Base-by-base conservation (phyloP, 2,797 vertebrate genomes). In the Naso thynnoides region DNA sequence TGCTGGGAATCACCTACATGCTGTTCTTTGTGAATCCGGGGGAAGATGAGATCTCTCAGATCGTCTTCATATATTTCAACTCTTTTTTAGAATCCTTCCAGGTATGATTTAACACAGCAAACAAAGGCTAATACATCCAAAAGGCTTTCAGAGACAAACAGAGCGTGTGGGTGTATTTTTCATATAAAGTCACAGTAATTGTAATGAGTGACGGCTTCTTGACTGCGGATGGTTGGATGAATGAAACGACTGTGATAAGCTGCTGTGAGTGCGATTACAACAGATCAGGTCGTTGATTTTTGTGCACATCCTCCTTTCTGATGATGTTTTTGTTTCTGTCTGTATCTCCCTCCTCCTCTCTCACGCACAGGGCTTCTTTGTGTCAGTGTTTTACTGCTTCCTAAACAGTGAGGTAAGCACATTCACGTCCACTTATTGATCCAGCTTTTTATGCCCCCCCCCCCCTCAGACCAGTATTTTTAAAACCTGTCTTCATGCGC, bases 361-460 rank as follows among this genome's bases (percentile, higher is more conserved):
- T 79, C 55, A 66, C 78, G 57, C 47, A 18, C 93, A 99, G 98
- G 98, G 98, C 44, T 99, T 99, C 93, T 99, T 99, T 0, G 97
- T 99, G 67, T 99, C 98, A 0, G 97, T 99, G 57, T 99, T 99
- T 92, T 99, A 99, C 94, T 99, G 98, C 92, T 99, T 99, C 94
- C 92, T 99, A 88, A 99, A 99, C 91, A 98, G 97, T 0, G 98
- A 99, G 97, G 98, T 99, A 93, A 96, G 97, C 81, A 79, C 19
- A 71, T 79, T 68, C 74, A 29, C 78, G 38, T 78, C 68, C 33
- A 3, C 21, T 41, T 68, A 83, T 86, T 71, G 78, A 88, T 79
- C 76, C n/a, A 45, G 48, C 58, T 38, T 62, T 75, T 77, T 39
- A 57, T 21, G 9, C 23, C 16, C 62, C 48, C 65, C 24, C 62